These are phyloP conservation scores for Rhinogobius similis DNA, from an alignment of 2,113 vertebrate genomes.

Conservation along the genomic window DNA sequence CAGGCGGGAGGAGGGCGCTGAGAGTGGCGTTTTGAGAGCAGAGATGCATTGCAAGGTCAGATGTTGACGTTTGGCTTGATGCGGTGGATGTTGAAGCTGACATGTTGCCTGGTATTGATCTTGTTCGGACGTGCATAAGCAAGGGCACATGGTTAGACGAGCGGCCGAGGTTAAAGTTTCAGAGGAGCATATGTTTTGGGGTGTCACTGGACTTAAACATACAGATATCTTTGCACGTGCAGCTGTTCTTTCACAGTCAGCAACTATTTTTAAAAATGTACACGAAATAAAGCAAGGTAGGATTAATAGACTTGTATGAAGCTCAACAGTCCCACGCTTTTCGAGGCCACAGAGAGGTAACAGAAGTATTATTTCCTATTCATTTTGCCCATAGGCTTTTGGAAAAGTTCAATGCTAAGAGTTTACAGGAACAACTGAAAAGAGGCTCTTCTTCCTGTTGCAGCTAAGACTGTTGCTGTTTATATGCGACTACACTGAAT, in stretches of 20 bases:
- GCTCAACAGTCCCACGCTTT: no score
- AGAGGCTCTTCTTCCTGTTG: no score
- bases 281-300: no score
- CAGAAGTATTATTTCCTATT: no score
- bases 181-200: neutral
- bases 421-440: no score
- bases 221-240: neutral
- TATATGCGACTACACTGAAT: no score
- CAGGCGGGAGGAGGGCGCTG: constrained; percentile 18
- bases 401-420: no score
- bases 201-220: neutral
- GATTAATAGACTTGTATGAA: no score
- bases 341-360: no score
- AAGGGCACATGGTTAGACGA: neutral
- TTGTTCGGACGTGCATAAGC: constrained; percentile 1
- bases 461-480: no score
- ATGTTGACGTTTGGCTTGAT: constrained; percentile 34
- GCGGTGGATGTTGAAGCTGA: constrained; percentile 45
- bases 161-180: neutral
- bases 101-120: constrained; percentile 55
- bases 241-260: neutral
- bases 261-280: neutral
- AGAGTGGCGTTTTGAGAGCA: constrained; percentile 18
- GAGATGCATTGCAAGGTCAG: constrained; percentile 60
- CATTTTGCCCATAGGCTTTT: no score